Base-by-base conservation (phyloP, 2,113 vertebrate species). In the Cephalopterus ornatus region DNA sequence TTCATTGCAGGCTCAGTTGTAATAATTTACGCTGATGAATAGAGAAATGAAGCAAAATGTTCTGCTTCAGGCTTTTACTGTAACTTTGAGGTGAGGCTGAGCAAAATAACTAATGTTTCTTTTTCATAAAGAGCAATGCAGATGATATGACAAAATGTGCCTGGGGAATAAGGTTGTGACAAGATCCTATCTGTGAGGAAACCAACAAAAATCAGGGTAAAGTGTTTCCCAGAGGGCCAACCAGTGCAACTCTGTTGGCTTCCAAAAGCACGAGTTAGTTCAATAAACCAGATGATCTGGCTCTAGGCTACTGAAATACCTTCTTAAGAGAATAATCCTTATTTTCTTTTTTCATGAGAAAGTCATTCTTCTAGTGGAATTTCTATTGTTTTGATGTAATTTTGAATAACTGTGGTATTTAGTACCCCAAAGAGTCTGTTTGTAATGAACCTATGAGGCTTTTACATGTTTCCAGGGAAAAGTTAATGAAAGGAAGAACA, bases 331-430 rank as follows among this genome's bases (percentile, higher is more conserved):
- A 32, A 26, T 22, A 14, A 52, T 71, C 41, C 18, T 79, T 75
- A 53, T 65, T 88, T 95, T 44, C 18, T 20, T 61, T 42, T 77
- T 94, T 88, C 66, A 53, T 92, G 56, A 67, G 61, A 76, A 76
- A 61, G 20, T 24, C 1, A 50, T 33, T 67, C 12, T 66, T 67
- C 61, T 88, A 30, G 37, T 37, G 35, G 78, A 71, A 72, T 67
- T 81, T 86, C 75, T 93, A 8, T 62, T 85, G 17, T 23, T 68
- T 74, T 68, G 18, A 44, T 65, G 73, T 82, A 0, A 2, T 53
- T 82, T 73, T 68, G 9, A 59, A 12, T 27, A 22, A 30, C 1
- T 5, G 17, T 27, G 20, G 15, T 73, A 22, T 49, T 81, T 49
- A 35, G 16, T 33, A 70, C 15, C 18, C 16, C 10, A 33, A 49